Evolutionary conservation across 2,888 invertebrate genomes (phyloP).

Genomic region (Nesidiocoris tenuis): DNA sequence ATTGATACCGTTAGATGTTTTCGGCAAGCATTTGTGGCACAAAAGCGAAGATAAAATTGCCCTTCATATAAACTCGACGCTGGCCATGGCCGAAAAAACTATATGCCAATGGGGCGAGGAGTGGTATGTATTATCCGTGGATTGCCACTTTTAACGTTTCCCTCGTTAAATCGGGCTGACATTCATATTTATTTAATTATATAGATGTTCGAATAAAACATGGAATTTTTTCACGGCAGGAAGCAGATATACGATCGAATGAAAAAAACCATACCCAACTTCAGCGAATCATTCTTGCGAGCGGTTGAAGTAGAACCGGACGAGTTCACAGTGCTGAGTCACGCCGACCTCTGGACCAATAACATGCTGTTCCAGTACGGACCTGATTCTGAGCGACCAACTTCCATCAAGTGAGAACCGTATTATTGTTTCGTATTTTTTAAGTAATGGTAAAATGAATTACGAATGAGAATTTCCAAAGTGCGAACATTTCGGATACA

Average conservation of each 20-base stretch:
- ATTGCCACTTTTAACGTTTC: no score
- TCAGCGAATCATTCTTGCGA: not conserved
- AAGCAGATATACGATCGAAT: not conserved
- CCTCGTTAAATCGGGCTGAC: no score
- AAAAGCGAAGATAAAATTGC: not conserved
- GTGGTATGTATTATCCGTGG: no score
- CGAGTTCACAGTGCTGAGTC: not conserved
- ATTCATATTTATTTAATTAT: not conserved
- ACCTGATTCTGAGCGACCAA: not conserved
- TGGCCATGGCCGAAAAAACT: not conserved
- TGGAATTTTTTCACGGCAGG: not conserved
- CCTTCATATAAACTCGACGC: not conserved
- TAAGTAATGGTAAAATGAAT: not conserved
- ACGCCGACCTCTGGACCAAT: constrained; percentile 7
- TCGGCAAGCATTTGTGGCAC: constrained; percentile 10
- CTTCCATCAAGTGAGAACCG: not conserved
- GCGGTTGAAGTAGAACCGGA: not conserved
- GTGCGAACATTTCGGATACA: no score
- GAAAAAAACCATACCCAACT: not conserved
- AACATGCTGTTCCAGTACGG: constrained; percentile 35
- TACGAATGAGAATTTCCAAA: no score
- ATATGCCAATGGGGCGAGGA: not conserved
- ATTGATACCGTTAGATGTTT: constrained; percentile 7
- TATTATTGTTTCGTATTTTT: not conserved
- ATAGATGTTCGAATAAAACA: not conserved